phyloP scores from a whole-genome alignment of 2,888 invertebrate species.

The Parthenolecanium corni region DNA sequence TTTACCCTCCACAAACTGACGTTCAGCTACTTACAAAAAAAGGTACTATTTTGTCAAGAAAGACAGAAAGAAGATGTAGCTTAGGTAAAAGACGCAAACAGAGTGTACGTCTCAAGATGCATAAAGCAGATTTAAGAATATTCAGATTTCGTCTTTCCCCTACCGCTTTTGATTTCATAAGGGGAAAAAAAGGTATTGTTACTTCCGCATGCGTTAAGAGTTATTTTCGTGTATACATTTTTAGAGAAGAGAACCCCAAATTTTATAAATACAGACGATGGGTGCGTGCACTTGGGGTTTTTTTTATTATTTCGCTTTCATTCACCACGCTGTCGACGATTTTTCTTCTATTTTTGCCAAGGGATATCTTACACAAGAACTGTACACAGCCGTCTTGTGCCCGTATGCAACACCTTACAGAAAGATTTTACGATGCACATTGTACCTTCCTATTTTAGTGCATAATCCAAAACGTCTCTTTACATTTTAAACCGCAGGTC shows the following conservation, averaged over 20 bases:
- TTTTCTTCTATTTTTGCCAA: neutral
- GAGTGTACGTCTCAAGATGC: neutral
- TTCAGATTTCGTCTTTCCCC: neutral
- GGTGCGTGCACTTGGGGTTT: slow-evolving; percentile 6
- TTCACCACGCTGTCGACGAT: neutral
- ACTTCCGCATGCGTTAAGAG: slow-evolving; percentile 24
- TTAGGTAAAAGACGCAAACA: neutral
- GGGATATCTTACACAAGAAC: no score
- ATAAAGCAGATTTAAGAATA: neutral
- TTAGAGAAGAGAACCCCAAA: slow-evolving; percentile 17
- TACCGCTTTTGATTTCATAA: neutral
- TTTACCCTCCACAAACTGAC: no score
- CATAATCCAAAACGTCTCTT: no score
- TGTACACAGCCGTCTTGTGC: no score
- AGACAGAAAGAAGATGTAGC: neutral
- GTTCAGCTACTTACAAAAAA: no score
- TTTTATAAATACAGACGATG: slow-evolving; percentile 14
- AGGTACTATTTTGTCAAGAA: neutral
- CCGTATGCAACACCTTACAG: no score
- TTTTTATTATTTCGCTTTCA: slow-evolving; percentile 16
- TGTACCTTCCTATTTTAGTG: no score
- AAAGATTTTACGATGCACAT: no score
- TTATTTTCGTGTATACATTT: slow-evolving; percentile 14
- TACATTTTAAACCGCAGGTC: no score
- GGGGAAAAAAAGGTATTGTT: slow-evolving; percentile 20